Conservation (phyloP, 2,888 invertebrate species). For the Scrobipalpa atriplicella region DNA sequence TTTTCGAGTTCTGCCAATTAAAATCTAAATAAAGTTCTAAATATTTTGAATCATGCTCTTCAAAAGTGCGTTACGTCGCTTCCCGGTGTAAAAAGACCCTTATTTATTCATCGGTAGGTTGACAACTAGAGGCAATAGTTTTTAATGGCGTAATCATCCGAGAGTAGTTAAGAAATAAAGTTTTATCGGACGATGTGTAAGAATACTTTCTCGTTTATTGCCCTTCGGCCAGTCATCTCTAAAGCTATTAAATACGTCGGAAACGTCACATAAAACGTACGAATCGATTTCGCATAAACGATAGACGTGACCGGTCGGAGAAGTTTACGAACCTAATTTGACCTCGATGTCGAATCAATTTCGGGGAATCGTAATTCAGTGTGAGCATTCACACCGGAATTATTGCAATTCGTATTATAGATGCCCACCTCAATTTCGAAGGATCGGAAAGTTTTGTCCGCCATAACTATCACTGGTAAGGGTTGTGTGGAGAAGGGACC, state of each 20-base stretch:
- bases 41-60: no score
- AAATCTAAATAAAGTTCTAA: no score
- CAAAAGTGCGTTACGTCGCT: no score
- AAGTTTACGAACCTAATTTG: constrained; percentile 65
- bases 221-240: constrained; percentile 76
- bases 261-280: constrained; percentile 77
- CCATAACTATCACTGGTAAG: constrained; percentile 3
- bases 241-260: constrained; percentile 76
- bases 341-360: constrained; percentile 52
- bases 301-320: constrained; percentile 72
- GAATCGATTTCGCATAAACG: constrained; percentile 81
- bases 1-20: no score
- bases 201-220: constrained; percentile 79
- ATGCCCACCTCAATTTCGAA: background rate
- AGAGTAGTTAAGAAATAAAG: constrained; percentile 51
- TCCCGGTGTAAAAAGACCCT: no score
- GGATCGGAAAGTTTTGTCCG: background rate
- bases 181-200: constrained; percentile 76
- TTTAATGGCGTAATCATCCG: background rate
- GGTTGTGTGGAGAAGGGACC: constrained; percentile 10
- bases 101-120: no score
- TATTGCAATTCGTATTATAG: constrained; percentile 25
- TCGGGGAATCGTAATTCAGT: constrained; percentile 36
- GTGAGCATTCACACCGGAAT: constrained; percentile 24
- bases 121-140: constrained; percentile 31